Evolutionary conservation across 2,888 invertebrate species (phyloP).

Genomic region (Epinotia brunnichana): DNA sequence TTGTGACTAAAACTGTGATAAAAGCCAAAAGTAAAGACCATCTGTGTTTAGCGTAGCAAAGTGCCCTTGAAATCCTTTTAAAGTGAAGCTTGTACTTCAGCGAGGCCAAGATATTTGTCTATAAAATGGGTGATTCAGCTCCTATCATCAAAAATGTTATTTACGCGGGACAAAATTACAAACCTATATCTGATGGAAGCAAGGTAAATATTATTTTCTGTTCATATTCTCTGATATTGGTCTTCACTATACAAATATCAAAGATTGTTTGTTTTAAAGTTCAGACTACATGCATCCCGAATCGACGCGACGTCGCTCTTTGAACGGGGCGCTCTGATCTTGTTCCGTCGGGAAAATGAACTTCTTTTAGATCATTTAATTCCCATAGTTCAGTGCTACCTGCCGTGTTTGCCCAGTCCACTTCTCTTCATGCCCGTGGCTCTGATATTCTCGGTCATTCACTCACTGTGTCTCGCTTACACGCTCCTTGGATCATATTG

Average conservation of each 20-base stretch:
- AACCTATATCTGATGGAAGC: constrained; percentile 87
- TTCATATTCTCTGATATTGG: background rate
- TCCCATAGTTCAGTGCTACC: too few relatives aligned
- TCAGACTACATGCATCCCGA: background rate
- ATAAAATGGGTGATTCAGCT: constrained; percentile 59
- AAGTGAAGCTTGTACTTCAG: constrained; percentile 1
- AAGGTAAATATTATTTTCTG: constrained; percentile 83
- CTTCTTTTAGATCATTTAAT: too few relatives aligned
- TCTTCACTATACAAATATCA: background rate
- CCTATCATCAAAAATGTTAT: constrained; percentile 87
- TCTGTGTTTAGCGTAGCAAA: background rate
- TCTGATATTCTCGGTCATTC: too few relatives aligned
- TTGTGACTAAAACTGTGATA: constrained; percentile 13
- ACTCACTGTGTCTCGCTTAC: too few relatives aligned
- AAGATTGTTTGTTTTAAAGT: background rate
- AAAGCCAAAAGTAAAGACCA: background rate
- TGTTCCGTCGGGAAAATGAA: too few relatives aligned
- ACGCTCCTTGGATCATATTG: too few relatives aligned
- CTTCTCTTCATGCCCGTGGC: too few relatives aligned
- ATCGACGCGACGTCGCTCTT: background rate
- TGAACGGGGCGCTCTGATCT: too few relatives aligned
- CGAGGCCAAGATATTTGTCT: constrained; percentile 14
- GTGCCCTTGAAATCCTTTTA: background rate
- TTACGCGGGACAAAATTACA: constrained; percentile 86
- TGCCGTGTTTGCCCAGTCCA: too few relatives aligned